These are phyloP conservation scores for Macrotus californicus DNA, from an alignment of 2,113 vertebrate genomes.

Conservation along the genomic window DNA sequence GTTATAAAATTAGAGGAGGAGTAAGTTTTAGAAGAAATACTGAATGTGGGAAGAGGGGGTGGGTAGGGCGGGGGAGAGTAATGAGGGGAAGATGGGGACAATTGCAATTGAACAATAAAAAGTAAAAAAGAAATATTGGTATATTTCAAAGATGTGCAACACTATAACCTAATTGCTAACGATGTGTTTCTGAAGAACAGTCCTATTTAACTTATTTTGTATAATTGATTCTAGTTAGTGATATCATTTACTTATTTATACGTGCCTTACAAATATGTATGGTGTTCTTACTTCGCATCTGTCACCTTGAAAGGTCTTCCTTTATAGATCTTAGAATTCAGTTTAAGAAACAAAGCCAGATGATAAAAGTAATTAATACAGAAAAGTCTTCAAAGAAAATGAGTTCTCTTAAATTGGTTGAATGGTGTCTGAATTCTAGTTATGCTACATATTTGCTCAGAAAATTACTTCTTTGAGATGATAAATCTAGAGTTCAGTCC, in stretches of 20 bases:
- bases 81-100: too few species aligned
- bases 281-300: background rate
- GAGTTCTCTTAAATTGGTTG: background rate
- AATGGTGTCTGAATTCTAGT: background rate
- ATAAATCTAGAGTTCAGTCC: background rate
- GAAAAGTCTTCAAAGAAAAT: background rate
- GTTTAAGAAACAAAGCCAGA: background rate
- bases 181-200: background rate
- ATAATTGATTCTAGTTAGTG: background rate
- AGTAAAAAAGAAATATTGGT: background rate
- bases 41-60: too few species aligned
- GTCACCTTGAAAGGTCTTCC: background rate
- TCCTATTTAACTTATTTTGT: background rate
- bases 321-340: background rate
- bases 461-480: background rate
- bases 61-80: too few species aligned
- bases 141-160: background rate
- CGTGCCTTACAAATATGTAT: background rate
- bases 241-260: background rate
- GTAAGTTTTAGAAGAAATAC: background rate
- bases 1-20: background rate
- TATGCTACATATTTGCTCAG: background rate
- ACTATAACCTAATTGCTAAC: background rate
- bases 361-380: background rate
- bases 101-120: too few species aligned